Evolutionary conservation across 2,888 invertebrate species (phyloP), one percentile per base, ranked within the genome.

Genomic region (Aethes cnicana): DNA sequence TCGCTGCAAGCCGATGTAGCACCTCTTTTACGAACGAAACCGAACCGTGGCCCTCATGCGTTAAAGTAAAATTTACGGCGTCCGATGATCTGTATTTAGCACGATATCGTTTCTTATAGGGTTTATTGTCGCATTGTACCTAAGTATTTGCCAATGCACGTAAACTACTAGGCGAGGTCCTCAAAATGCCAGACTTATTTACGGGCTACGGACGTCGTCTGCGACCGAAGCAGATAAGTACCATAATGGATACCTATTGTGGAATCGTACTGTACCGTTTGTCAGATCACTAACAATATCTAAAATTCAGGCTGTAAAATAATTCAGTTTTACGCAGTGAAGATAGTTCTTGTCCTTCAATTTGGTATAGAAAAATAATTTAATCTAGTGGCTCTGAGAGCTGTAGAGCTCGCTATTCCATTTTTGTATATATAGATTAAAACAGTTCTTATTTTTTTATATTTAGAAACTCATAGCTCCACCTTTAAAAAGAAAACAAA

Each of bases 101-200:
- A 66, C 82, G 71, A 83, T 81, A 72, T 58, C 69, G 66, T 69
- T 75, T 76, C 64, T 62, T 63, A 37, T 64, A 68, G 63, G 72
- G 79, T 79, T 84, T 82, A 78, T 73, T 75, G 82, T 81, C 80
- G 86, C 81, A 86, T 84, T 87, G 88, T 87, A 80, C 82, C 77
- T 81, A 84, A 83, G 87, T 85, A 87, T 87, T 87, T 84, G 84
- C 86, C 81, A 86, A 84, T 89, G 85, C 84, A 86, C 84, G 85
- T 87, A 83, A 86, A 87, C 81, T 84, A 74, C 85, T 80, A 78
- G 80, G 78, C 77, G 68, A 81, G 81, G 82, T 83, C 82, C 81
- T 83, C 77, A 78, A 85, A 84, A 86, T 69, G 84, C 81, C 84
- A 85, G 81, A 77, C 74, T 84, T 85, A 88, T 87, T 88, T 88